A percentile compares a stretch with the other conserved stretches of the same genome.
Conservation (phyloP, 2,797 vertebrate species). For the Microhierax caerulescens region DNA sequence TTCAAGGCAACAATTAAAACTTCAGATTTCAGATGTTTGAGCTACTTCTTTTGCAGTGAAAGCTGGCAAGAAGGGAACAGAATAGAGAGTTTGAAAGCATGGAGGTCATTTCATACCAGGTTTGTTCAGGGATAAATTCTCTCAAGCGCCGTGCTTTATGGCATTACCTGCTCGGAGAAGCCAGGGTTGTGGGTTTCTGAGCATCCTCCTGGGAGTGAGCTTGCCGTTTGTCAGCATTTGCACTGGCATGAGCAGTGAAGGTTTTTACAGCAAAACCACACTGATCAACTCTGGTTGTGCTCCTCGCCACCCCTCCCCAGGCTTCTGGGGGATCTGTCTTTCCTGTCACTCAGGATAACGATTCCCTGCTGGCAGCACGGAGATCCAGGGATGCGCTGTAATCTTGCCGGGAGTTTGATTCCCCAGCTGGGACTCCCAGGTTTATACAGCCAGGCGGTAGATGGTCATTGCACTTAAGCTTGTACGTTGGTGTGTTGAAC, state of each 20-base stretch:
- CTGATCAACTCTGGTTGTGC: slow-evolving; percentile 58
- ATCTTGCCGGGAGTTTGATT: slow-evolving; percentile 71
- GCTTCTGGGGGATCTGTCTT: slow-evolving; percentile 70
- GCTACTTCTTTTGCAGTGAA: background rate
- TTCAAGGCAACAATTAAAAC: background rate
- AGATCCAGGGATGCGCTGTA: slow-evolving; percentile 70
- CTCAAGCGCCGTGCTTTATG: background rate
- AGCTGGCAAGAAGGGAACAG: background rate
- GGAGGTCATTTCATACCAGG: slow-evolving; percentile 1
- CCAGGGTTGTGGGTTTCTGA: slow-evolving; percentile 11
- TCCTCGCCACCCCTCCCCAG: slow-evolving; percentile 3
- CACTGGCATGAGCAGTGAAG: slow-evolving; percentile 25
- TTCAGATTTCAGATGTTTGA: background rate
- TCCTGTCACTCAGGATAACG: slow-evolving; percentile 76
- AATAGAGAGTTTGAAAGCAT: background rate
- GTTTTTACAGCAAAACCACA: slow-evolving; percentile 35
- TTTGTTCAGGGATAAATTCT: slow-evolving; percentile 19
- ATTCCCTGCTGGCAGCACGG: slow-evolving; percentile 55
- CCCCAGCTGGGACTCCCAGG: slow-evolving; percentile 59
- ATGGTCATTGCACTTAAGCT: slow-evolving; percentile 18
- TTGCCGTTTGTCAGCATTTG: slow-evolving; percentile 55
- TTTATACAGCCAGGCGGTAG: slow-evolving; percentile 54
- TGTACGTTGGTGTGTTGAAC: background rate
- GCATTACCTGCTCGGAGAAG: background rate
- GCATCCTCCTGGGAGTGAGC: slow-evolving; percentile 39